phyloP scores from a whole-genome alignment of 2,113 vertebrate genomes.

The Synchiropus splendidus region DNA sequence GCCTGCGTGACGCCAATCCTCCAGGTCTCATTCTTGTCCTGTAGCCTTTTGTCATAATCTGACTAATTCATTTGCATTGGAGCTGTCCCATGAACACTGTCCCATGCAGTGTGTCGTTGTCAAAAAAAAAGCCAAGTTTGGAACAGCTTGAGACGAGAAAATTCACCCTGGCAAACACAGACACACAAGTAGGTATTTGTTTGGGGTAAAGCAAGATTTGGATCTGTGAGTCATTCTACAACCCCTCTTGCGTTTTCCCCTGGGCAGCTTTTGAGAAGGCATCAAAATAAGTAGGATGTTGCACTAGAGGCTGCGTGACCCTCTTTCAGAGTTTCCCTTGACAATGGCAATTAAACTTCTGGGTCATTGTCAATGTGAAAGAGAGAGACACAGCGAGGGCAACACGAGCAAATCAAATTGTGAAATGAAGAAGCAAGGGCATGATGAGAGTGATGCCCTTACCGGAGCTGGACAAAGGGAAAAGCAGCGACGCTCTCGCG shows the following conservation, averaged over 20 bases:
- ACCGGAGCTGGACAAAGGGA: slow-evolving; percentile 7
- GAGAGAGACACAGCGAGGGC: slow-evolving; percentile 8
- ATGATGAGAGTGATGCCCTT: slow-evolving; percentile 12
- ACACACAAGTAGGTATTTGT: slow-evolving; percentile 32
- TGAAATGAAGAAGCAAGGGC: slow-evolving; percentile 12
- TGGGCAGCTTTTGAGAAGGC: slow-evolving; percentile 23
- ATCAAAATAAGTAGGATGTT: slow-evolving; percentile 44
- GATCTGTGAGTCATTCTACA: slow-evolving; percentile 1
- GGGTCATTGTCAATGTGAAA: slow-evolving; percentile 41
- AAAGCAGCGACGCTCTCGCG: slow-evolving; percentile 19
- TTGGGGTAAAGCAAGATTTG: slow-evolving; percentile 33
- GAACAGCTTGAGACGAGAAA: too few species aligned
- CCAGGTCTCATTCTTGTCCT: too few species aligned
- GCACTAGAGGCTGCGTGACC: slow-evolving; percentile 46
- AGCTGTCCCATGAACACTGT: too few species aligned
- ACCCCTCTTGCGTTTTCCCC: slow-evolving; percentile 5
- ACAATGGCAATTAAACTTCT: slow-evolving; percentile 54
- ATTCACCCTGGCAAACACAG: too few species aligned
- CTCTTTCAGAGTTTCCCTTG: slow-evolving; percentile 49
- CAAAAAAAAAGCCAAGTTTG: too few species aligned
- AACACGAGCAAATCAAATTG: slow-evolving; percentile 2
- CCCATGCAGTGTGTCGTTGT: too few species aligned
- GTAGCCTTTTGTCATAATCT: too few species aligned
- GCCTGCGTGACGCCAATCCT: too few species aligned
- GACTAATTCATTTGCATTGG: too few species aligned